Evolutionary conservation across 2,797 vertebrate genomes (phyloP).

Genomic region (Cygnus olor): DNA sequence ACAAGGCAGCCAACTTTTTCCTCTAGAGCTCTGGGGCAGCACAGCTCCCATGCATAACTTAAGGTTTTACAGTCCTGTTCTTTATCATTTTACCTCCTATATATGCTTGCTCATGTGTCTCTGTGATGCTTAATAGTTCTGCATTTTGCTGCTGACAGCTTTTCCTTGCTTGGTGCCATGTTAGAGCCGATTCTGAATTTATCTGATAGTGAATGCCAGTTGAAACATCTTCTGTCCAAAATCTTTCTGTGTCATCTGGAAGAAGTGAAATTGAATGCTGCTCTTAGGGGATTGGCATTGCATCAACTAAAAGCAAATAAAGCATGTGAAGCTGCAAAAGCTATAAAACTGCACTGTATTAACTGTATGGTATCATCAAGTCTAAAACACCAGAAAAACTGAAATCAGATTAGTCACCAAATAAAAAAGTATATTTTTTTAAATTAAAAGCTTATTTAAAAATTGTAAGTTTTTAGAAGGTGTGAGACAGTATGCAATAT

Average conservation of each 20-base stretch:
- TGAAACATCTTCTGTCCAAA: slow-evolving; percentile 87
- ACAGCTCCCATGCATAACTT: not conserved
- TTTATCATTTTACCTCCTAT: slow-evolving; percentile 83
- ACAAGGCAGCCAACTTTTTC: not conserved
- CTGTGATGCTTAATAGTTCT: slow-evolving; percentile 89
- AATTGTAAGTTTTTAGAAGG: not conserved
- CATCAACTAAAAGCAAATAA: not conserved
- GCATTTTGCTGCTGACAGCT: slow-evolving; percentile 91
- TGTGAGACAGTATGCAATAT: not conserved
- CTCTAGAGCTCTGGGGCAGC: not conserved
- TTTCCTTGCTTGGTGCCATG: slow-evolving; percentile 91
- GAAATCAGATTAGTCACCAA: not conserved
- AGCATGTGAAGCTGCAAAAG: not conserved
- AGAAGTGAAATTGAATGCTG: not conserved
- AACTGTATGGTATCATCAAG: not conserved
- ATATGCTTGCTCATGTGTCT: slow-evolving; percentile 88
- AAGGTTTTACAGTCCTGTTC: not conserved
- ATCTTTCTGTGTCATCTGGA: slow-evolving; percentile 74
- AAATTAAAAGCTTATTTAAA: not conserved
- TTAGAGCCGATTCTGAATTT: slow-evolving; percentile 84
- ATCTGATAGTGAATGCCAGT: slow-evolving; percentile 87
- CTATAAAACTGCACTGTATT: not conserved
- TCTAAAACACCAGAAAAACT: not conserved
- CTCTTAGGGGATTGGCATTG: not conserved
- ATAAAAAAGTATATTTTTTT: rapidly evolving